Evolutionary conservation across 2,113 vertebrate genomes (phyloP).

Genomic region (Phodopus roborovskii): DNA sequence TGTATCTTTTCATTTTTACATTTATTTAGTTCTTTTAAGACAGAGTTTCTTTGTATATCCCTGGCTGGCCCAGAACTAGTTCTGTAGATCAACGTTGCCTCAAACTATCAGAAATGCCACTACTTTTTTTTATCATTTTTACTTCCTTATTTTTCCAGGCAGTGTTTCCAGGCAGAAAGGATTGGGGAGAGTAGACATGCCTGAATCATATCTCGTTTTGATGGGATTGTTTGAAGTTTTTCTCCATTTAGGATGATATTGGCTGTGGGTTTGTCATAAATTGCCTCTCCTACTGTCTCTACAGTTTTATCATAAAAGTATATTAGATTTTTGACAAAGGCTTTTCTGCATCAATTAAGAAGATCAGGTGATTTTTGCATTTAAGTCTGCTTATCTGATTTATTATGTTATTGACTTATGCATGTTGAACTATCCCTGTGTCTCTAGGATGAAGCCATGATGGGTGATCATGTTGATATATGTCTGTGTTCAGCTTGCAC

Average conservation of each 20-base stretch:
- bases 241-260: not conserved
- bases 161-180: not conserved
- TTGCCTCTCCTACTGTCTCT: not conserved
- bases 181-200: not conserved
- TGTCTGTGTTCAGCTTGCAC: not conserved
- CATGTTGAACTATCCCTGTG: not conserved
- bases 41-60: not conserved
- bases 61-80: not conserved
- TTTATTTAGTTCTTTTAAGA: not conserved
- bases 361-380: not conserved
- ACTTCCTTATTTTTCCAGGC: not conserved
- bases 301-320: not conserved
- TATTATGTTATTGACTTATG: not conserved
- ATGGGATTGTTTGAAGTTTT: not conserved
- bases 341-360: not conserved
- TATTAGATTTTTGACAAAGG: not conserved
- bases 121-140: not conserved
- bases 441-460: not conserved
- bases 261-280: not conserved
- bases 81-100: not conserved
- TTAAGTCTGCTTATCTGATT: not conserved
- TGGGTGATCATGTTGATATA: not conserved
- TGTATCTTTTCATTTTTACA: not conserved
- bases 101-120: not conserved
- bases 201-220: not conserved